These are phyloP conservation scores for Tringa solitaria DNA, from an alignment of 2,113 vertebrate species.

Conservation along the genomic window DNA sequence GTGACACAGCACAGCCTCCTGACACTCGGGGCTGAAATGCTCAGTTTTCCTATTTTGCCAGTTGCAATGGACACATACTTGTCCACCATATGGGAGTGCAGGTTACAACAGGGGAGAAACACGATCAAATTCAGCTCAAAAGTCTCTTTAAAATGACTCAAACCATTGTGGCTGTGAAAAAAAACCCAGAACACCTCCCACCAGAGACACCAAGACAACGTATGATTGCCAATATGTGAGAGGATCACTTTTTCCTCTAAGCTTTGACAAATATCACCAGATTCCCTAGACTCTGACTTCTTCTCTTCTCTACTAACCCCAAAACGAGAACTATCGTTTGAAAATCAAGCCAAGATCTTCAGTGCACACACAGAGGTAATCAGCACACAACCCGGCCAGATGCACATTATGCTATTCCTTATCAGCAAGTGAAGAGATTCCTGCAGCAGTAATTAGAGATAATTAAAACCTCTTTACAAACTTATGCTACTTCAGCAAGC, in stretches of 20 bases:
- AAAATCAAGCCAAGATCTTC: constrained; percentile 15
- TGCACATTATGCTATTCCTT: constrained; percentile 33
- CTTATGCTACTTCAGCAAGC: neutral
- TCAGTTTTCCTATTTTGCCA: neutral
- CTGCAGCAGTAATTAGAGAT: constrained; percentile 22
- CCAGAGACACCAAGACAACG: neutral
- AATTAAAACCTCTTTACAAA: neutral
- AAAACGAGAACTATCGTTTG: neutral
- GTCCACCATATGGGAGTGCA: neutral
- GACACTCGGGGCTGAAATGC: neutral
- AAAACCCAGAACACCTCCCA: neutral
- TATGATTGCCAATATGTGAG: neutral
- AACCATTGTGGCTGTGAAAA: neutral
- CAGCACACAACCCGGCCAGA: neutral
- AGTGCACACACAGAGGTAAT: neutral
- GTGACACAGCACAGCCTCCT: too few species aligned
- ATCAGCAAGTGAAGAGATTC: constrained; percentile 31
- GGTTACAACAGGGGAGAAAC: neutral
- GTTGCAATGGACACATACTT: neutral
- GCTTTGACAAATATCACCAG: neutral
- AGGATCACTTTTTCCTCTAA: neutral
- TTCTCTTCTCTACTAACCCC: neutral
- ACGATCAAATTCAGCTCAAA: neutral
- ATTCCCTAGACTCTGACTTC: neutral
- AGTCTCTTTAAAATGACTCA: neutral